Evolutionary conservation across 2,888 invertebrate species (phyloP), one percentile per base, ranked within the genome.

Genomic region (Glaucopsyche alexis): DNA sequence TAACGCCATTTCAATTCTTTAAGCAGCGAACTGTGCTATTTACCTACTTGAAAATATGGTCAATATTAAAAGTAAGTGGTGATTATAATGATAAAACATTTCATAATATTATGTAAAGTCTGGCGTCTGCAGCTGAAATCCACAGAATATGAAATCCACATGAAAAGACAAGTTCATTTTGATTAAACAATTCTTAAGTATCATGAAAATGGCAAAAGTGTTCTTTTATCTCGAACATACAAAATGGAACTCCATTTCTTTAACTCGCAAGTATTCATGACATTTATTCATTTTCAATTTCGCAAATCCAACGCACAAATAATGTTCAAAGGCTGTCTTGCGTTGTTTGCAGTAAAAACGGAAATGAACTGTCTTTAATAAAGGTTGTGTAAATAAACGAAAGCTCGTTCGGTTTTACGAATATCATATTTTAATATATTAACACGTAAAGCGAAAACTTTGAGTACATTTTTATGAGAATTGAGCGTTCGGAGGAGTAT

Each of bases 251-350:
- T 69, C 49, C 11, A 67, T 67, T 67, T 67, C 47, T 49, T 29
- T 19, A 49, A 69, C 49, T 69, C 69, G 7, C 47, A 49, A 69
- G 69, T 49, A 69, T 69, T 69, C 49, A 69, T 19, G 49, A 47
- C 29, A 49, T 69, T 67, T 69, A 47, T 69, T 69, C 69, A 69
- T 49, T 69, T 69, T 49, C 49, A 69, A 69, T 49, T 49, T 19
- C 69, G 19, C 14, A 69, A 69, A 69, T 69, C 69, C 19, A 29
- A 29, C 7, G 69, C 29, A 47, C 45, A 49, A 67, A 67, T 67
- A 47, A 69, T 47, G 14, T 49, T 69, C 29, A 49, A 69, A 69
- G 19, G 29, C 14, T 64, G 52, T 16, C 13, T 60, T 13, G 13
- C 29, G 60, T 60, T 60, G 60, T 60, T 60, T 60, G 29, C 29